Conservation (phyloP, 64 coral and sea anemone species). For the Porites lutea region DNA sequence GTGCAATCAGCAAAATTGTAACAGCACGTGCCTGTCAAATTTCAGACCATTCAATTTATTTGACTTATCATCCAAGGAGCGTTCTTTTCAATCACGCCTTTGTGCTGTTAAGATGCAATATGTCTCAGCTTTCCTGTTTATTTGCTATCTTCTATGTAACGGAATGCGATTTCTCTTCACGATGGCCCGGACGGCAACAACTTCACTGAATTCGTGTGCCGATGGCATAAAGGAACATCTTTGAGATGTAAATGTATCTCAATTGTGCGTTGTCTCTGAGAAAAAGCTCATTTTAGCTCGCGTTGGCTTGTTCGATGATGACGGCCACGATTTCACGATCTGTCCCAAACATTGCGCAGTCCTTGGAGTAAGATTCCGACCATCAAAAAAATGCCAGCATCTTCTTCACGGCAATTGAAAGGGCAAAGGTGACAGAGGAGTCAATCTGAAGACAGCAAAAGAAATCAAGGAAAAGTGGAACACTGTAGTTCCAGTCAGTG, state of each 20-base stretch:
- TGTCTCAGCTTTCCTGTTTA: background rate
- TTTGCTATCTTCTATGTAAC: background rate
- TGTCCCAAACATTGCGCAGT: slow-evolving; percentile 10
- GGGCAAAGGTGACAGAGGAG: background rate
- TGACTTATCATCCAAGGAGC: background rate
- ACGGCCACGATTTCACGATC: slow-evolving; percentile 7
- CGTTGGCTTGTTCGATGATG: slow-evolving; percentile 13
- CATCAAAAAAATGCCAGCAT: slow-evolving; percentile 8
- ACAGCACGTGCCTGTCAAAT: background rate
- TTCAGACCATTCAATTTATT: background rate
- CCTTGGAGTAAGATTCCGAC: background rate
- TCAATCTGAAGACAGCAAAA: background rate
- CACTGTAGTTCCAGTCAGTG: background rate
- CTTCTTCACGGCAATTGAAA: background rate
- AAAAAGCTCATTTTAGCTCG: slow-evolving; percentile 22
- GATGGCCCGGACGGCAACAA: background rate
- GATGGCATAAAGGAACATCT: background rate
- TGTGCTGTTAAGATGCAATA: background rate
- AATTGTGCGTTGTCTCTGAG: slow-evolving; percentile 6
- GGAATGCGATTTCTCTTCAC: slow-evolving; percentile 3
- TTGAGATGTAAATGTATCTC: background rate
- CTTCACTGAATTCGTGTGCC: background rate
- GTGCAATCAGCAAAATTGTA: background rate
- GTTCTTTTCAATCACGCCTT: background rate
- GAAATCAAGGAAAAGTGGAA: background rate